Conservation (phyloP, 2,888 invertebrate species). For the Andrena dorsata region DNA sequence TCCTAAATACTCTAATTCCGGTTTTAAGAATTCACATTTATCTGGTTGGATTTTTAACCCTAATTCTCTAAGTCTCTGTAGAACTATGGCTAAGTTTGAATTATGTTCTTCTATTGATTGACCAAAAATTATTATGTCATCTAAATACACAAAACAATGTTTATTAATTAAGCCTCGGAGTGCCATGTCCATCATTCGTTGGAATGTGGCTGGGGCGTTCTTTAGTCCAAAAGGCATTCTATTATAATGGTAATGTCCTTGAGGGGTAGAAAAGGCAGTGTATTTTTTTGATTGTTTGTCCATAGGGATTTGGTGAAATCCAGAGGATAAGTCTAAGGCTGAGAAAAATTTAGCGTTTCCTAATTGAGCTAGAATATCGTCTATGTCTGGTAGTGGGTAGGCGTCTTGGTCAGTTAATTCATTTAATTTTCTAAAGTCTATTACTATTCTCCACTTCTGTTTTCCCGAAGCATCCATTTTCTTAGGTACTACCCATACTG, state of each 20-base stretch:
- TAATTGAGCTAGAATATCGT: not conserved
- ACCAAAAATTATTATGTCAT: conserved; percentile 7
- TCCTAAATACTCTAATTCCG: conserved; percentile 21
- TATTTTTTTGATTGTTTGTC: not conserved
- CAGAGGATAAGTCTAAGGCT: not conserved
- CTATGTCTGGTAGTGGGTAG: not conserved
- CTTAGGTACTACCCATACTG: conserved; percentile 5
- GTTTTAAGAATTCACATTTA: conserved; percentile 26
- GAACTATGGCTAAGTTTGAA: not conserved
- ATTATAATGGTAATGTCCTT: conserved; percentile 9
- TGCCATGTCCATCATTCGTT: not conserved
- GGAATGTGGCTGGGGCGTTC: conserved; percentile 1
- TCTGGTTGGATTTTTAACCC: conserved; percentile 21
- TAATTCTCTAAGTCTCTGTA: conserved; percentile 9
- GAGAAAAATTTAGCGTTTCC: conserved; percentile 11
- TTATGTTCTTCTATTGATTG: conserved; percentile 5
- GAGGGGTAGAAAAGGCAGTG: conserved; percentile 4
- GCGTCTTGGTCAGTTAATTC: not conserved
- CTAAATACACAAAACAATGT: not conserved
- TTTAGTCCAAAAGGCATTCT: conserved; percentile 13
- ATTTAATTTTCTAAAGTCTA: conserved; percentile 10
- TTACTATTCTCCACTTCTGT: conserved; percentile 8
- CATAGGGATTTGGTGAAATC: conserved; percentile 13
- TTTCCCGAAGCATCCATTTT: not conserved
- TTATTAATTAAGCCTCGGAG: not conserved